Base-by-base conservation (phyloP, 2,797 vertebrate species). In the Protonibea diacanthus region DNA sequence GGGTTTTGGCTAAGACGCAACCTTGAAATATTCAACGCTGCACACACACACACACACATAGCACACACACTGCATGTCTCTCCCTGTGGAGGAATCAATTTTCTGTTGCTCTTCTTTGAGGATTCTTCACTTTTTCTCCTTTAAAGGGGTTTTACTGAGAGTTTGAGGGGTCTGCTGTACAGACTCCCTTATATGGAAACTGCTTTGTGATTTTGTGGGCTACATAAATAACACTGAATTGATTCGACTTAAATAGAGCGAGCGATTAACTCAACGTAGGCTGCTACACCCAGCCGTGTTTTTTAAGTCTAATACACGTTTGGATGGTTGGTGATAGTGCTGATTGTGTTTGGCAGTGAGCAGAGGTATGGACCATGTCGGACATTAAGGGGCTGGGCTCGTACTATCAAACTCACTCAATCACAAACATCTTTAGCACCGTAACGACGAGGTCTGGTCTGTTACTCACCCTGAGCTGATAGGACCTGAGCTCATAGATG, bases 401-500 rank as follows among this genome's bases (percentile, higher is more conserved):
- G 25, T 38, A 49, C 47, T 38, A 58, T 67, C 17, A 63, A 44
- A 48, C 53, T 44, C 27, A 17, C 18, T 27, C 52, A 1, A n/a
- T 45, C 38, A 47, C 38, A 59, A 33, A 49, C 47, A 56, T 56
- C 7, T n/a, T 21, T 1, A 69, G 18, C 56, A 20, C 3, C 0
- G 1, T 42, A 14, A 74, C 38, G 59, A 13, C 12, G 21, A 60
- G 25, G 72, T 14, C 38, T 5, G 51, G 60, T 13, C 17, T 2
- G 23, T n/a, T 63, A 88, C 97, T 97, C 90, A 99, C 97, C 90
- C 98, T 94, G 82, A 99, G 96, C 76, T 98, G 97, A 90, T 99
- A 99, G 64, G 97, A 97, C 85, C 98, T 94, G 87, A 99, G 96
- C 81, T 99, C 98, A 44, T 99, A 99, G 88, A 99, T 96, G 83